Base-by-base conservation (phyloP, 2,888 invertebrate genomes). In the Cartodere bifasciata region DNA sequence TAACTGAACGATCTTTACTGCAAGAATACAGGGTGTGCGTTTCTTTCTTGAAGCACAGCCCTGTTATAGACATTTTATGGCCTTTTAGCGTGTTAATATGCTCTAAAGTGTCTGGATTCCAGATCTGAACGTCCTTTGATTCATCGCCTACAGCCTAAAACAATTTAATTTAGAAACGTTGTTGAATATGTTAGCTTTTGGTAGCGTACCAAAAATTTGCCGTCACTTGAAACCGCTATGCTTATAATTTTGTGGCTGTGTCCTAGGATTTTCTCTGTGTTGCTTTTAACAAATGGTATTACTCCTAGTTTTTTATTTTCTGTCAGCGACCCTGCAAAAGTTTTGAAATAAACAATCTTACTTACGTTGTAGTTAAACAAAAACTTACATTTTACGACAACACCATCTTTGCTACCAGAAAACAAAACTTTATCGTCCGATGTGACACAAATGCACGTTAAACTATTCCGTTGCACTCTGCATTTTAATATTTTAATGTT, bases 331-430 rank as follows among this genome's bases (percentile, higher is more conserved):
- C 67, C 61, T 62, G 38, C 9, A 23, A 24, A 5, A 11, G 28
- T 5, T 23, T 16, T 16, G 31, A 21, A n/a, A 16, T 7, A 4
- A 35, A 4, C 20, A 20, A 20, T 20, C n/a, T 20, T 20, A 20
- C 6, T 20, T 20, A 20, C 20, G 6, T 20, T 20, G 20, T 6
- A 20, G n/a, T 7, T 20, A n/a, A 20, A 7, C 20, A 20, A 7
- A 20, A 20, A 51, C 60, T 56, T 61, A 70, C 90, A 95, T 66
- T 92, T 92, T 10, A 91, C 74, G 31, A 95, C 68, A 27, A 72
- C 68, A 26, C 86, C 80, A 56, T 91, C 87, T 65, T 94, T 94
- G 33, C 87, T 86, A 1, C 85, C 91, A 14, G 82, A 76, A 58
- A 75, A 92, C 1, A 84, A 63, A 46, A 63, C 72, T 45, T 70